phyloP scores from a whole-genome alignment of 2,113 vertebrate genomes.

The Bubalus kerabau region DNA sequence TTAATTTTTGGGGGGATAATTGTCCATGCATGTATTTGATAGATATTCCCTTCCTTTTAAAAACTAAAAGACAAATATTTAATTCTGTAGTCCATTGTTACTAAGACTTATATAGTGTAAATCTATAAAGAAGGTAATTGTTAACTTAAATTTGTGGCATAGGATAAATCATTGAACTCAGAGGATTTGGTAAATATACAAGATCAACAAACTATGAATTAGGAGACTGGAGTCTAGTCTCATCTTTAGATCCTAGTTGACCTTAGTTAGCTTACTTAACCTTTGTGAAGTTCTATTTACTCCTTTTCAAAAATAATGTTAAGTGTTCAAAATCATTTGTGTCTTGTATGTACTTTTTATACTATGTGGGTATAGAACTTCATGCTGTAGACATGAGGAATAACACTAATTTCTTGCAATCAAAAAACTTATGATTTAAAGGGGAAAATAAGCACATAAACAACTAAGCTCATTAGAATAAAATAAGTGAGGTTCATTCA shows the following conservation, averaged over 20 bases:
- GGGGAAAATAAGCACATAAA: neutral
- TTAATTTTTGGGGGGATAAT: neutral
- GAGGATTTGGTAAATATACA: neutral
- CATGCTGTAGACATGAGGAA: neutral
- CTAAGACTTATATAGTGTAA: neutral
- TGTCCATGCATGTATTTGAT: neutral
- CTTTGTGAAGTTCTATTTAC: neutral
- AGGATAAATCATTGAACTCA: neutral
- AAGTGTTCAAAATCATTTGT: neutral
- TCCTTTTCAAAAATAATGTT: neutral
- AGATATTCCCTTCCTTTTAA: neutral
- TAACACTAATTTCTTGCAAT: neutral
- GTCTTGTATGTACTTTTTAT: neutral
- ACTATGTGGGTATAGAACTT: neutral
- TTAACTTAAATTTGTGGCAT: neutral
- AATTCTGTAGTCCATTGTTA: neutral
- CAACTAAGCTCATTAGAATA: neutral
- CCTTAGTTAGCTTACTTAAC: neutral
- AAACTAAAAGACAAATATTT: neutral
- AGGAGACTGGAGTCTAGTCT: neutral
- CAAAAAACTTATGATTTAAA: neutral
- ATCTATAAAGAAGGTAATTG: neutral
- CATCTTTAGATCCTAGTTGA: neutral
- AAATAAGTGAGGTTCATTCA: neutral
- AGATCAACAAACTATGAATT: neutral